Evolutionary conservation across 1,140 invertebrate species (phyloP), one percentile per base, ranked within the genome.

Genomic region (Drosophila dunni): DNA sequence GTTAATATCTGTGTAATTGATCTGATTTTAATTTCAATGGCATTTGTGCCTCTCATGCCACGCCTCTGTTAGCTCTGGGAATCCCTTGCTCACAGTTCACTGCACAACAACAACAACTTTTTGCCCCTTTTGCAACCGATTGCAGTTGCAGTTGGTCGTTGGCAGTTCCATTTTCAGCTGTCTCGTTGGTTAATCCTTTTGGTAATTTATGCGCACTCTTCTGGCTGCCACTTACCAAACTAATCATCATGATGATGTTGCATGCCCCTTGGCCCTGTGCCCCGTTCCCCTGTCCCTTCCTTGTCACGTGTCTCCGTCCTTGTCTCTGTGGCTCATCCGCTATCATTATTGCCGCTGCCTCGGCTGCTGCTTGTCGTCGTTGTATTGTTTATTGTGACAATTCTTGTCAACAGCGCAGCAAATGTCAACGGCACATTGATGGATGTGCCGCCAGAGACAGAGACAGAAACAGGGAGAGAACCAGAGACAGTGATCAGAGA

Each of bases 371-470:
- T 79, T 76, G 74, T 81, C 75, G 79, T 88, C 71, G 83, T 86
- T 86, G 83, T 88, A 88, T 88, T 88, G 83, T 88, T 88, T 88
- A 88, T 88, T 88, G 83, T 88, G 83, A 88, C 83, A 88, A 88
- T 88, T 88, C 84, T 88, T 88, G 83, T 88, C 83, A 88, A 81
- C 83, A 81, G 73, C 75, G 76, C 77, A 83, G 83, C 84, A 83
- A 88, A 88, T 88, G 83, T 88, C 83, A 88, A 88, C 83, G 83
- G 84, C 84, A 88, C 83, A 88, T 88, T 88, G 83, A 88, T 88
- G 83, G 79, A 88, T 88, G 83, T 88, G 86, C 76, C 76, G 78
- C 82, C 71, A 79, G 62, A 46, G 36, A 63, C 48, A 75, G 20
- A 46, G 50, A 10, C 42, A 56, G 10, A 3, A 10, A 1, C 24